phyloP scores from a whole-genome alignment of 2,888 invertebrate genomes.

The Odontocolon sp. region DNA sequence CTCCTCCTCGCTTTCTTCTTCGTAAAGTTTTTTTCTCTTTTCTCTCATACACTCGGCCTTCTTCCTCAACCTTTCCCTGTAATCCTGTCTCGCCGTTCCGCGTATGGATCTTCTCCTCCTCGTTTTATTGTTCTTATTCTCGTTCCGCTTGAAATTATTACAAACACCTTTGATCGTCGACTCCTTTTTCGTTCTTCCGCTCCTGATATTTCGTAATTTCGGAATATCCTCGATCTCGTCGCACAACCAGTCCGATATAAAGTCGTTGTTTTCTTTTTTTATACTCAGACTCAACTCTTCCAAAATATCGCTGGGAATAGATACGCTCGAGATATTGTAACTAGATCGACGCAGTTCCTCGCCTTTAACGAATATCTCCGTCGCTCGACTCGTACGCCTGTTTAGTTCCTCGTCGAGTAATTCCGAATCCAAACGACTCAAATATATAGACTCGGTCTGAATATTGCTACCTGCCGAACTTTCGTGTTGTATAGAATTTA shows the following conservation, averaged over 20 bases:
- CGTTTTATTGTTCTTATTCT: not conserved
- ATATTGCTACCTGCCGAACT: slow-evolving; percentile 50
- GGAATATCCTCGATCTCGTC: too few species aligned
- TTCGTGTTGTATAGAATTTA: slow-evolving; percentile 61
- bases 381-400: slow-evolving; percentile 53
- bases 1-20: slow-evolving; percentile 69
- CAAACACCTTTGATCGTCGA: too few species aligned
- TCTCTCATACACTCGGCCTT: slow-evolving; percentile 73
- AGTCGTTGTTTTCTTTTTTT: slow-evolving; percentile 65
- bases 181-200: too few species aligned
- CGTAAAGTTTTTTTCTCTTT: slow-evolving; percentile 69
- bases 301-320: slow-evolving; percentile 65
- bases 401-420: slow-evolving; percentile 64
- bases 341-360: too few species aligned
- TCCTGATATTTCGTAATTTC: too few species aligned
- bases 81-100: slow-evolving; percentile 59
- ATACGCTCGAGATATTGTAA: slow-evolving; percentile 66
- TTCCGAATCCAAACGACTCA: slow-evolving; percentile 63
- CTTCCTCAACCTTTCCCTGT: slow-evolving; percentile 66
- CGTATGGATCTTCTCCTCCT: slow-evolving; percentile 22
- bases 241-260: slow-evolving; percentile 65
- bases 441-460: slow-evolving; percentile 60
- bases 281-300: slow-evolving; percentile 66
- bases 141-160: too few species aligned
- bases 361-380: slow-evolving; percentile 63